A percentile compares a stretch with the other conserved stretches of the same genome.
These are phyloP conservation scores for Drosophila neotestacea DNA, from an alignment of 2,888 invertebrate species.

Conservation along the genomic window DNA sequence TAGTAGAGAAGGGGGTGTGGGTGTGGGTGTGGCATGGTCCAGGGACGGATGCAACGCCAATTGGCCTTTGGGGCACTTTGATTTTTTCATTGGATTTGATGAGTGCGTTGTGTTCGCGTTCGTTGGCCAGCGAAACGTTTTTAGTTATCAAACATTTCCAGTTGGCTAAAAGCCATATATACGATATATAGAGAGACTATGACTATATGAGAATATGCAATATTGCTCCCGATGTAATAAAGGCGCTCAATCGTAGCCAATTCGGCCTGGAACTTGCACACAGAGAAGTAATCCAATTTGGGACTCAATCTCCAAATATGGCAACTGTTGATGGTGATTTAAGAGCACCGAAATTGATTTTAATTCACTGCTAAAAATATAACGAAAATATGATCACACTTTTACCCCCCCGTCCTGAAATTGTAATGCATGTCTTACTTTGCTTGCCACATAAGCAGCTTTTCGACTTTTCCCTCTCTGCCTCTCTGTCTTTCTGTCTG, in stretches of 20 bases:
- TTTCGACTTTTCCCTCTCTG: conserved; percentile 9
- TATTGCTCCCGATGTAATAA: conserved; percentile 53
- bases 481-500: not conserved
- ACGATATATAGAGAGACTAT: not conserved
- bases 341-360: conserved; percentile 12
- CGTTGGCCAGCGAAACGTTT: conserved; percentile 38
- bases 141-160: conserved; percentile 71
- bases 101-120: conserved; percentile 51
- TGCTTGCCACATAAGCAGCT: conserved; percentile 40
- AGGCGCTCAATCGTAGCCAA: conserved; percentile 58
- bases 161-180: conserved; percentile 57
- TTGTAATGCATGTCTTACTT: conserved; percentile 25
- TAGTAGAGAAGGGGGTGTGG: not conserved
- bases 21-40: conserved; percentile 10
- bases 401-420: conserved; percentile 1
- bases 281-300: conserved; percentile 36
- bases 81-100: conserved; percentile 78
- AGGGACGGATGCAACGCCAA: conserved; percentile 60
- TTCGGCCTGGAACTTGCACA: conserved; percentile 17
- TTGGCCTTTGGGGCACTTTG: conserved; percentile 66
- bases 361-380: conserved; percentile 1
- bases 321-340: conserved; percentile 26
- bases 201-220: conserved; percentile 21
- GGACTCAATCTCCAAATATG: conserved; percentile 16
- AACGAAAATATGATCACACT: not conserved